Evolutionary conservation across 23 tunicate genomes (phyloP).

Genomic region (Styela clava): DNA sequence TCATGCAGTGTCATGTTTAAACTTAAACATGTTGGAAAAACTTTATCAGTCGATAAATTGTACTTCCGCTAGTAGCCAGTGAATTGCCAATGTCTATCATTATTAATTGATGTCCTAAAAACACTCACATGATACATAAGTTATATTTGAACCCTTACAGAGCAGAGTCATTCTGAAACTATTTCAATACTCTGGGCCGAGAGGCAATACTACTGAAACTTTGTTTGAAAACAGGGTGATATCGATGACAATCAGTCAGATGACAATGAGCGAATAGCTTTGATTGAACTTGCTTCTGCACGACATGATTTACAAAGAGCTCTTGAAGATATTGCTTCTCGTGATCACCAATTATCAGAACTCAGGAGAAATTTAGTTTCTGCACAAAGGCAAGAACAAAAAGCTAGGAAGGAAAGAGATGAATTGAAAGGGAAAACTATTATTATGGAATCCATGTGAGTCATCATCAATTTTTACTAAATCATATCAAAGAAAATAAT

Average conservation of each 20-base stretch:
- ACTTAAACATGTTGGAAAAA: too few relatives aligned
- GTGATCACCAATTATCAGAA: constrained; percentile 48
- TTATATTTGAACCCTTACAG: too few relatives aligned
- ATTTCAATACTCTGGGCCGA: too few relatives aligned
- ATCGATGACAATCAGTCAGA: neutral
- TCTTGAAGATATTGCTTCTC: constrained; percentile 24
- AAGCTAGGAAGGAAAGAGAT: constrained; percentile 69
- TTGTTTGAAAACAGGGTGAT: neutral
- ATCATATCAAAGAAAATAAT: too few relatives aligned
- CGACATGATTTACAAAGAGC: constrained; percentile 10
- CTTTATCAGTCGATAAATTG: too few relatives aligned
- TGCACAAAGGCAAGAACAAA: constrained; percentile 49
- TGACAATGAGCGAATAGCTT: neutral
- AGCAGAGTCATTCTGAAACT: too few relatives aligned
- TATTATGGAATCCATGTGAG: constrained; percentile 87
- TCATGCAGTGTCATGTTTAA: too few relatives aligned
- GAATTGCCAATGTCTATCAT: too few relatives aligned
- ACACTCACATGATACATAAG: too few relatives aligned
- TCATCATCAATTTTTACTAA: neutral
- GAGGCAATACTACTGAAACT: too few relatives aligned
- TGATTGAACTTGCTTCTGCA: constrained; percentile 6
- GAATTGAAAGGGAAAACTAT: constrained; percentile 84
- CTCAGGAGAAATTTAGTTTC: constrained; percentile 39
- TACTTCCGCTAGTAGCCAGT: too few relatives aligned
- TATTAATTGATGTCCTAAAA: too few relatives aligned